A percentile compares a stretch with the other conserved stretches of the same genome.
These are phyloP conservation scores for Microchrysa polita DNA, from an alignment of 2,888 invertebrate genomes.

Conservation along the genomic window DNA sequence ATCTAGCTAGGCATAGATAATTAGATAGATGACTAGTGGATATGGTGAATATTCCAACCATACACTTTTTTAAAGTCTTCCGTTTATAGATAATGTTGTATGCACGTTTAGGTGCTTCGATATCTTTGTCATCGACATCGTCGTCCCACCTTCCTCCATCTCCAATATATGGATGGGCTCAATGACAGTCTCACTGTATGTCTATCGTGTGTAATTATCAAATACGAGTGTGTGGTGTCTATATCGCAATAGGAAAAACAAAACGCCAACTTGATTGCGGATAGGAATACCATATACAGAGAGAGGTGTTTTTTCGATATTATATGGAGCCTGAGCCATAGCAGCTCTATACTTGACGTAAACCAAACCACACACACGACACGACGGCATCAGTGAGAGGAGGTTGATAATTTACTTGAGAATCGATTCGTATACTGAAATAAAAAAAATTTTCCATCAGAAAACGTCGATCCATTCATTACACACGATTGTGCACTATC, in stretches of 20 bases:
- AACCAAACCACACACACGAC: too few species aligned
- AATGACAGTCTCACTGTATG: slow-evolving; percentile 4
- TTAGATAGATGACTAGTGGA: not conserved
- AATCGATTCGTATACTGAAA: not conserved
- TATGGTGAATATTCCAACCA: too few species aligned
- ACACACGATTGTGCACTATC: not conserved
- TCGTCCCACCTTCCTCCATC: slow-evolving; percentile 2
- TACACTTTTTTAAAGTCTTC: not conserved
- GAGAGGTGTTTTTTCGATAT: not conserved
- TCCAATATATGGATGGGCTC: slow-evolving; percentile 6
- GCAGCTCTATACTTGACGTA: too few species aligned
- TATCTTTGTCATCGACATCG: too few species aligned
- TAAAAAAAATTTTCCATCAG: too few species aligned
- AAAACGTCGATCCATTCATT: slow-evolving; percentile 9
- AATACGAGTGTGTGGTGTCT: too few species aligned
- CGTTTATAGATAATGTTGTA: not conserved
- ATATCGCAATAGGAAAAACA: not conserved
- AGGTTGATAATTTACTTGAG: too few species aligned
- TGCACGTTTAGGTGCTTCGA: too few species aligned
- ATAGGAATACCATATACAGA: slow-evolving; percentile 5
- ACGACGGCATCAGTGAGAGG: too few species aligned
- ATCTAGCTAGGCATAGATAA: not conserved
- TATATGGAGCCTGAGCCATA: too few species aligned
- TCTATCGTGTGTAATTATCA: not conserved
- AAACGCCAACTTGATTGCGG: not conserved